Conservation (phyloP, 2,888 invertebrate genomes). For the Trissolcus japonicus region DNA sequence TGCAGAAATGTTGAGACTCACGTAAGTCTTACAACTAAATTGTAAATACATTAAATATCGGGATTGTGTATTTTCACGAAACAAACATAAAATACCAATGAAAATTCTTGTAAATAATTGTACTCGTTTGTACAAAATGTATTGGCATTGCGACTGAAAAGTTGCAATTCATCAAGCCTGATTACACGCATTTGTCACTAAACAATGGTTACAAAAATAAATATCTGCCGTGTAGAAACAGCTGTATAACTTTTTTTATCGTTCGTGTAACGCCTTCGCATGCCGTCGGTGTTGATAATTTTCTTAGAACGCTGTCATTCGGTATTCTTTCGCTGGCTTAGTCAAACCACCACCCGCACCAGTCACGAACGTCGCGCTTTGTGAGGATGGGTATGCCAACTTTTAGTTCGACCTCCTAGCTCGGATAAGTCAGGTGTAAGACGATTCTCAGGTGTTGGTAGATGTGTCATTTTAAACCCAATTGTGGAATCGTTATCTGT, state of each 20-base stretch:
- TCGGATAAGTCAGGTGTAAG: slow-evolving; percentile 53
- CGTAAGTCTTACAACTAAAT: slow-evolving; percentile 19
- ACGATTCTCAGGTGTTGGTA: slow-evolving; percentile 39
- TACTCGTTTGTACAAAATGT: too few species aligned
- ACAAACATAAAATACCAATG: too few species aligned
- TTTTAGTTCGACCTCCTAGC: slow-evolving; percentile 57
- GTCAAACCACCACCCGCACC: slow-evolving; percentile 52
- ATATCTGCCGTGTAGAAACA: background rate
- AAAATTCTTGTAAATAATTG: too few species aligned
- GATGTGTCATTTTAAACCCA: slow-evolving; percentile 12
- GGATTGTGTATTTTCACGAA: too few species aligned
- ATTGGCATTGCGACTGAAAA: background rate
- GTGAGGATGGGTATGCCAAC: slow-evolving; percentile 45
- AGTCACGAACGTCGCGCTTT: slow-evolving; percentile 59
- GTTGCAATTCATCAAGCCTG: background rate
- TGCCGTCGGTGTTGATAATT: slow-evolving; percentile 46
- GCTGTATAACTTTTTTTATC: slow-evolving; percentile 7
- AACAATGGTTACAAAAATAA: background rate
- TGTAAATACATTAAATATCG: too few species aligned
- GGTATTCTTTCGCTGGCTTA: slow-evolving; percentile 49
- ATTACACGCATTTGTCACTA: too few species aligned
- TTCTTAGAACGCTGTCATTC: slow-evolving; percentile 47
- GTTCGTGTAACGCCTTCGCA: slow-evolving; percentile 33
- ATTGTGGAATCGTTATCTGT: slow-evolving; percentile 1
- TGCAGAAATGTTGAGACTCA: slow-evolving; percentile 23